Conservation (phyloP, 2,797 vertebrate genomes). For the Synanceia verrucosa region DNA sequence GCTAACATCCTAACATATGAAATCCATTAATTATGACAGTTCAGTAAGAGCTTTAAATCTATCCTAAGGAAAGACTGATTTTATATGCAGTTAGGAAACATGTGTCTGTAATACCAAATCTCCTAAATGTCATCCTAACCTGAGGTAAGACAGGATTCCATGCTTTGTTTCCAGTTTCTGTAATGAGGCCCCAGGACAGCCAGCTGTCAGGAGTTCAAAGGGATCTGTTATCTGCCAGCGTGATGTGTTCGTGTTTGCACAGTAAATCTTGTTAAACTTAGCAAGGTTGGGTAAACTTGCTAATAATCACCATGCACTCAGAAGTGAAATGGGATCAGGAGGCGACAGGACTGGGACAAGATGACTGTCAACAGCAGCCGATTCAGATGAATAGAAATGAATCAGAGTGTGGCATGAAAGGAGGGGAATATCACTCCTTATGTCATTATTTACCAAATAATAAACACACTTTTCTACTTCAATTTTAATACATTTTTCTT, state of each 20-base stretch:
- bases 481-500: background rate
- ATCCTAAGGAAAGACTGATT: background rate
- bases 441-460: background rate
- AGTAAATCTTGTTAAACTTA: background rate
- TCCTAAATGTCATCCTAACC: background rate
- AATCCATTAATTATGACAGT: background rate
- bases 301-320: background rate
- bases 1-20: background rate
- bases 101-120: background rate
- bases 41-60: background rate
- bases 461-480: background rate
- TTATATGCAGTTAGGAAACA: background rate
- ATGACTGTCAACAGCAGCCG: background rate
- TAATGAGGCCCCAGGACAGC: background rate
- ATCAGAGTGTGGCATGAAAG: background rate
- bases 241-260: background rate
- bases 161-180: background rate
- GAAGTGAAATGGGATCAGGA: background rate
- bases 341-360: background rate
- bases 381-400: background rate
- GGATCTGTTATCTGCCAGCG: background rate
- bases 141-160: background rate
- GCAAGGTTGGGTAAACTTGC: background rate
- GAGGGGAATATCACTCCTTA: background rate
- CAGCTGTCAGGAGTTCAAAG: background rate